Conservation (phyloP, 2,113 vertebrate species). For the Osmerus mordax region DNA sequence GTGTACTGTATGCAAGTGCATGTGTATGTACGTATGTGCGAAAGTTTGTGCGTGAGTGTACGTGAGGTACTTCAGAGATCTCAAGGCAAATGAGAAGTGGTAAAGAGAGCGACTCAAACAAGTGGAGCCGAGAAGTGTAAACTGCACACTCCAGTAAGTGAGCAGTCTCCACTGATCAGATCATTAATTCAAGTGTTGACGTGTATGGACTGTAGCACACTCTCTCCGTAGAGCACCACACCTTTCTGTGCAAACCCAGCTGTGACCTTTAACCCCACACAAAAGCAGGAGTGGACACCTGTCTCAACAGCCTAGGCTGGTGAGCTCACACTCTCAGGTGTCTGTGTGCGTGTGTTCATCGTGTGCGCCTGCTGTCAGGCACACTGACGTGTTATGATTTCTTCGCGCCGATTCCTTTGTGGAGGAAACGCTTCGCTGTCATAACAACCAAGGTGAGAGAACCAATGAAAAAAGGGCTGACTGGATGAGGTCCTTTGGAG, state of each 20-base stretch:
- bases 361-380: slow-evolving; percentile 36
- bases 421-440: slow-evolving; percentile 45
- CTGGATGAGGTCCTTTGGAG: slow-evolving; percentile 39
- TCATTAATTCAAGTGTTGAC: slow-evolving; percentile 62
- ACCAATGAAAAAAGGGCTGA: slow-evolving; percentile 46
- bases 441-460: slow-evolving; percentile 44
- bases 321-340: slow-evolving; percentile 45
- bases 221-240: slow-evolving; percentile 32
- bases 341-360: slow-evolving; percentile 21
- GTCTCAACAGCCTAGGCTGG: slow-evolving; percentile 50
- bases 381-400: slow-evolving; percentile 58
- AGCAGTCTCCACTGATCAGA: slow-evolving; percentile 31
- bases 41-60: slow-evolving; percentile 3
- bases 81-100: not conserved
- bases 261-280: slow-evolving; percentile 59
- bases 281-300: slow-evolving; percentile 46
- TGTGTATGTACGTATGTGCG: slow-evolving; percentile 23
- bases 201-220: slow-evolving; percentile 24
- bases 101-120: not conserved
- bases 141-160: slow-evolving; percentile 52
- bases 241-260: slow-evolving; percentile 55
- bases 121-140: slow-evolving; percentile 14
- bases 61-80: not conserved
- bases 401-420: slow-evolving; percentile 36
- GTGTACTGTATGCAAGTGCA: slow-evolving; percentile 2